Conservation (phyloP, 1,140 invertebrate genomes). For the Bradynema listronoti region DNA sequence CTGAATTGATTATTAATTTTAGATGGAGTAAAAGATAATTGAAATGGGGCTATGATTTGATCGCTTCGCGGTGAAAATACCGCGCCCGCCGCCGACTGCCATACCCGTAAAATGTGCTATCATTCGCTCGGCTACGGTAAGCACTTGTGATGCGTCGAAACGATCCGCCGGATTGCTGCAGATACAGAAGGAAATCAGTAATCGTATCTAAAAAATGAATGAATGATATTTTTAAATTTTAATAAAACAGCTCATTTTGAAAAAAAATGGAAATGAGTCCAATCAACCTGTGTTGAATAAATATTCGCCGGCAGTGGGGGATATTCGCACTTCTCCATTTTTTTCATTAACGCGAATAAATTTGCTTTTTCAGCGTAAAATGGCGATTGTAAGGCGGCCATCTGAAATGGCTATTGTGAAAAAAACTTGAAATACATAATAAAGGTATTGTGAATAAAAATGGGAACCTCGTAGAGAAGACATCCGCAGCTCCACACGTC, state of each 20-base stretch:
- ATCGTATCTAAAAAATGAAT: constrained; percentile 62
- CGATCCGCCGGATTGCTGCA: constrained; percentile 63
- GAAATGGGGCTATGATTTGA: too few relatives aligned
- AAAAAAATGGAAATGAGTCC: constrained; percentile 1
- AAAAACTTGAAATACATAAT: not conserved
- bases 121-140: constrained; percentile 30
- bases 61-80: too few relatives aligned
- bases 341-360: constrained; percentile 66
- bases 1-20: too few relatives aligned
- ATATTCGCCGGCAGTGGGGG: constrained; percentile 66
- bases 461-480: constrained; percentile 29
- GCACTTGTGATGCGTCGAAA: constrained; percentile 62
- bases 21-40: too few relatives aligned
- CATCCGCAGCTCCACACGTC: constrained; percentile 32
- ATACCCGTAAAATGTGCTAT: constrained; percentile 11
- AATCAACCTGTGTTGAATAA: constrained; percentile 64
- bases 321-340: constrained; percentile 68
- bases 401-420: constrained; percentile 57
- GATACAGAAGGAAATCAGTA: constrained; percentile 64
- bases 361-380: constrained; percentile 70
- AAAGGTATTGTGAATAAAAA: not conserved
- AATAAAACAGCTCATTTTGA: not conserved
- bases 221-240: not conserved
- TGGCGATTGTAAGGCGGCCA: constrained; percentile 69
- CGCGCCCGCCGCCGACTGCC: too few relatives aligned